Conservation (phyloP, 2,113 vertebrate species). For the Tringa solitaria region DNA sequence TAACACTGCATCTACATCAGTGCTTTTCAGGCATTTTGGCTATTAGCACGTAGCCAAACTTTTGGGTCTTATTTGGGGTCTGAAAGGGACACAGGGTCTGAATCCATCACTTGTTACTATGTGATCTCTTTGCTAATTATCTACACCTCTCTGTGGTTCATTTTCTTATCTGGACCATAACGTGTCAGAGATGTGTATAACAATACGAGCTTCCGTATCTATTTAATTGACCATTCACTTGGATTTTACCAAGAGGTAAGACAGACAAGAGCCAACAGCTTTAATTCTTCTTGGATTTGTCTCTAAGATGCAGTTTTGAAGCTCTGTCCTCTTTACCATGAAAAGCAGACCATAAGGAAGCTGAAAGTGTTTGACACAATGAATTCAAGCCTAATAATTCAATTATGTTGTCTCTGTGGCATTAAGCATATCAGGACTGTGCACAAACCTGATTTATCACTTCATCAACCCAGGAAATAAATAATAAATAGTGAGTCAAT, state of each 20-base stretch:
- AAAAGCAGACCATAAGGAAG: background rate
- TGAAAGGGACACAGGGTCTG: background rate
- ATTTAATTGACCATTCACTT: background rate
- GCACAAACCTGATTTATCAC: background rate
- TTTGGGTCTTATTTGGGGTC: background rate
- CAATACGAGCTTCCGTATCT: background rate
- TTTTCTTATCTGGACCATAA: background rate
- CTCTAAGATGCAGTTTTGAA: background rate
- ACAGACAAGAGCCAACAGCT: background rate
- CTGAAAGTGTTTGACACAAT: background rate
- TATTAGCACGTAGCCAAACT: accelerated
- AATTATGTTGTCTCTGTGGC: background rate
- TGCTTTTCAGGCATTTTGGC: background rate
- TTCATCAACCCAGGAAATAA: background rate
- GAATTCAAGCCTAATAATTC: background rate
- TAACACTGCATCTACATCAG: background rate
- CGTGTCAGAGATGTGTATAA: background rate
- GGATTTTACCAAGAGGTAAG: background rate
- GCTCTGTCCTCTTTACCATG: background rate
- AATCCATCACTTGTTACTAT: background rate
- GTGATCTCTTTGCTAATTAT: background rate
- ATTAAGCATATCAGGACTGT: background rate
- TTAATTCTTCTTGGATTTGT: background rate
- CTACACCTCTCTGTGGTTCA: background rate
- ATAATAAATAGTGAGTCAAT: background rate